A percentile compares a stretch with the other conserved stretches of the same genome.
Evolutionary conservation across 2,113 vertebrate species (phyloP).

Genomic region (Zonotrichia leucophrys): DNA sequence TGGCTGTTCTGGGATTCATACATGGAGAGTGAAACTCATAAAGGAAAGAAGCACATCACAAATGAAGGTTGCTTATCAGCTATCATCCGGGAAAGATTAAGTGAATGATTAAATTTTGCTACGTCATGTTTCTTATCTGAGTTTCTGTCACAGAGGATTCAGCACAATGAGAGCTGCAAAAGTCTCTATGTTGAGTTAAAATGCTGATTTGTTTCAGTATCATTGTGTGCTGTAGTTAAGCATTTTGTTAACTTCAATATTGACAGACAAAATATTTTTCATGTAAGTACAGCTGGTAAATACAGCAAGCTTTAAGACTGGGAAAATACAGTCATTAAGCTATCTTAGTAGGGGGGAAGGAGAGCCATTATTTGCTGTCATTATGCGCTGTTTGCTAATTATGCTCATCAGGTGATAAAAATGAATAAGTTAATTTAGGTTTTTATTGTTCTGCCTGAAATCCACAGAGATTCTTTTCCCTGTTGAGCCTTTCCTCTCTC

Average conservation of each 20-base stretch:
- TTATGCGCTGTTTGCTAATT: slow-evolving; percentile 74
- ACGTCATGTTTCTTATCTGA: neutral
- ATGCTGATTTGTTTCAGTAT: neutral
- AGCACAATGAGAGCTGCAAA: neutral
- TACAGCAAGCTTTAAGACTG: slow-evolving; percentile 31
- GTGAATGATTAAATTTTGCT: neutral
- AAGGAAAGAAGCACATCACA: neutral
- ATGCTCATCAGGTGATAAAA: slow-evolving; percentile 70
- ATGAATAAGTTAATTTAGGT: slow-evolving; percentile 61
- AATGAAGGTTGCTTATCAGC: slow-evolving; percentile 3
- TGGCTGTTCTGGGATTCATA: slow-evolving; percentile 14
- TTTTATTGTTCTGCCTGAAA: slow-evolving; percentile 54
- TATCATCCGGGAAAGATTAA: neutral
- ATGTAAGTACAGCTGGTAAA: neutral
- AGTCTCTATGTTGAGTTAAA: neutral
- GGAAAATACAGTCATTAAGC: slow-evolving; percentile 70
- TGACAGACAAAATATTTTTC: slow-evolving; percentile 42
- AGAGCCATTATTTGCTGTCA: slow-evolving; percentile 74
- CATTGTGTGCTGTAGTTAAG: neutral
- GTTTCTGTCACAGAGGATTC: neutral
- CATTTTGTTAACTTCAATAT: slow-evolving; percentile 33
- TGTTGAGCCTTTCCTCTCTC: neutral
- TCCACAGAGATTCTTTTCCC: slow-evolving; percentile 21
- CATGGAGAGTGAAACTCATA: neutral
- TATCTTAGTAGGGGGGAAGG: slow-evolving; percentile 64